Conservation (phyloP, 2,797 vertebrate genomes). For the Champsocephalus gunnari region DNA sequence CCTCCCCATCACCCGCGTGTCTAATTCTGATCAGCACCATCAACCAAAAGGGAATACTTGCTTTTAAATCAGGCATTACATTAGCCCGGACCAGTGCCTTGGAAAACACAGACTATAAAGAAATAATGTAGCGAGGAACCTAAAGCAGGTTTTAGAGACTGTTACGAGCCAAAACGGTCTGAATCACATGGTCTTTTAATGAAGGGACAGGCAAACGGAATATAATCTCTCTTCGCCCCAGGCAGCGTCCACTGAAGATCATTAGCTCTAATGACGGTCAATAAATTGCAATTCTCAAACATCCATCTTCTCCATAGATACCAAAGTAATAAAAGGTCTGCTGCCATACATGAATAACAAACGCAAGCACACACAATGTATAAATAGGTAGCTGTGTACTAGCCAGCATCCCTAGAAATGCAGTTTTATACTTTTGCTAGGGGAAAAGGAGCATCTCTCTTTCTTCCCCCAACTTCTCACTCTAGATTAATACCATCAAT, state of each 20-base stretch:
- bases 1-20: slow-evolving; percentile 29
- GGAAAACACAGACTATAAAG: slow-evolving; percentile 14
- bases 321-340: slow-evolving; percentile 1
- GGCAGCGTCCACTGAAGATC: slow-evolving; percentile 30
- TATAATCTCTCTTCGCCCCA: slow-evolving; percentile 12
- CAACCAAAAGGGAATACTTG: slow-evolving; percentile 39
- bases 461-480: slow-evolving; percentile 18
- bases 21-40: slow-evolving; percentile 43
- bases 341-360: not conserved
- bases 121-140: slow-evolving; percentile 29
- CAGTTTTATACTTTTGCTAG: slow-evolving; percentile 14
- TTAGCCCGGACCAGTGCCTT: slow-evolving; percentile 8
- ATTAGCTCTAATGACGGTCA: slow-evolving; percentile 45
- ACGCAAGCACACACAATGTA: not conserved
- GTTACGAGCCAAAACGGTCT: slow-evolving; percentile 13
- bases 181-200: slow-evolving; percentile 32
- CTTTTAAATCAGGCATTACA: slow-evolving; percentile 39
- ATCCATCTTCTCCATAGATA: slow-evolving; percentile 31
- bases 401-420: slow-evolving; percentile 2
- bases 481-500: slow-evolving; percentile 48
- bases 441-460: slow-evolving; percentile 14
- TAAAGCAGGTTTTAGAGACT: slow-evolving; percentile 21
- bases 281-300: slow-evolving; percentile 22
- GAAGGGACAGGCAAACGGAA: not conserved
- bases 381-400: not conserved